Evolutionary conservation across 2,113 vertebrate species (phyloP).

Genomic region (Poeciliopsis retropinna): DNA sequence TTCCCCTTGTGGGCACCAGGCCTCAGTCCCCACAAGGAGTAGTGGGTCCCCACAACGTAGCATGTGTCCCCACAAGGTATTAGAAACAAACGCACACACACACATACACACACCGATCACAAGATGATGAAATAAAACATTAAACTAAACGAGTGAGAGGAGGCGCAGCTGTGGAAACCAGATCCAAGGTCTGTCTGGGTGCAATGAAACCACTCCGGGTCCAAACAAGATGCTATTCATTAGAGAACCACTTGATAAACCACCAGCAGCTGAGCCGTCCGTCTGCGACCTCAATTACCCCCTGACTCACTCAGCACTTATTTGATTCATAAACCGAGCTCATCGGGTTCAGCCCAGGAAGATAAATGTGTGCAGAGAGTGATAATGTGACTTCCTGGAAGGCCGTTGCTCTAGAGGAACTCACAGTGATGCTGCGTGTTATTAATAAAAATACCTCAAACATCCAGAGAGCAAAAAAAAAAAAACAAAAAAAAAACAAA

Average conservation of each 20-base stretch:
- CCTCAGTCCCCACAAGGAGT: no score
- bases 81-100: no score
- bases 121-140: conserved; percentile 61
- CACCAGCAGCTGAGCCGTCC: conserved; percentile 64
- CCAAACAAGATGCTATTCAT: conserved; percentile 77
- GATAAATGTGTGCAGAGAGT: conserved; percentile 4
- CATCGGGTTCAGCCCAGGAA: conserved; percentile 12
- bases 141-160: conserved; percentile 67
- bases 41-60: no score
- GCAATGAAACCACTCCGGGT: conserved; percentile 40
- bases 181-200: conserved; percentile 47
- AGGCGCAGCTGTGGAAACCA: conserved; percentile 64
- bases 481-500: neutral
- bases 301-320: conserved; percentile 46
- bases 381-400: conserved; percentile 30
- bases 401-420: neutral
- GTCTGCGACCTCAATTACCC: conserved; percentile 67
- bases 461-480: neutral
- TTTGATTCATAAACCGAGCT: conserved; percentile 27
- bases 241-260: conserved; percentile 41
- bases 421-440: neutral
- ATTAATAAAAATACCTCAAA: conserved; percentile 23
- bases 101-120: conserved; percentile 29
- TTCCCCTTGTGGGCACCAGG: no score
- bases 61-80: no score